Conservation (phyloP, 2,113 vertebrate genomes). For the Brienomyrus brachyistius region DNA sequence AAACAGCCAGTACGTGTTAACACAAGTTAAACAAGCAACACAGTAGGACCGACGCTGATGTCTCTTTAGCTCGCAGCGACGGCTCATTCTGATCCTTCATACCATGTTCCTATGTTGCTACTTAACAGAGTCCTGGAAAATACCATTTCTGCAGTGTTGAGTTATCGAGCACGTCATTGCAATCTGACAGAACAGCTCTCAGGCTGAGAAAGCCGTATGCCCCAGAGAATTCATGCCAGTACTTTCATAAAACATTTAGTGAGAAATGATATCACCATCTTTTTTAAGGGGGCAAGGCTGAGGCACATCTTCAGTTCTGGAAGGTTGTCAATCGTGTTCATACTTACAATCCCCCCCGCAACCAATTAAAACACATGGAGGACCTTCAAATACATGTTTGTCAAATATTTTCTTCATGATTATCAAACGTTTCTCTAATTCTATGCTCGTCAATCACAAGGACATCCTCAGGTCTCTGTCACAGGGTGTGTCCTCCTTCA, state of each 20-base stretch:
- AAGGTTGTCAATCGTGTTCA: background rate
- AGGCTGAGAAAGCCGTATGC: slow-evolving; percentile 42
- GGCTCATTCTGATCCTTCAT: background rate
- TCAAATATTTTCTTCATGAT: background rate
- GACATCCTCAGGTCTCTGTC: background rate
- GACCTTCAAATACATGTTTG: background rate
- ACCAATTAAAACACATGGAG: background rate
- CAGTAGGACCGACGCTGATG: background rate
- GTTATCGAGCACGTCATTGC: slow-evolving; percentile 22
- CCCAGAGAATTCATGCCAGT: slow-evolving; percentile 55
- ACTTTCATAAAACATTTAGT: slow-evolving; percentile 66
- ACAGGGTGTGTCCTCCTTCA: background rate
- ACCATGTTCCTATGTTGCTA: background rate
- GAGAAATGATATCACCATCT: slow-evolving; percentile 65
- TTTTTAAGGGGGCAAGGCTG: slow-evolving; percentile 51
- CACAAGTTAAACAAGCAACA: background rate
- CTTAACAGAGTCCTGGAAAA: slow-evolving; percentile 1
- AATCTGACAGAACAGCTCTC: slow-evolving; percentile 33
- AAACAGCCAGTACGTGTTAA: background rate
- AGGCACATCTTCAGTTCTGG: background rate
- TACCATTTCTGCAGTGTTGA: slow-evolving; percentile 12
- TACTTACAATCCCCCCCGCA: background rate
- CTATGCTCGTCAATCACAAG: background rate
- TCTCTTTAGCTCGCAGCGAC: background rate
- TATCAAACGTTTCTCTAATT: background rate